Base-by-base conservation (phyloP, 2,888 invertebrate species). In the Anagyrus pseudococci region DNA sequence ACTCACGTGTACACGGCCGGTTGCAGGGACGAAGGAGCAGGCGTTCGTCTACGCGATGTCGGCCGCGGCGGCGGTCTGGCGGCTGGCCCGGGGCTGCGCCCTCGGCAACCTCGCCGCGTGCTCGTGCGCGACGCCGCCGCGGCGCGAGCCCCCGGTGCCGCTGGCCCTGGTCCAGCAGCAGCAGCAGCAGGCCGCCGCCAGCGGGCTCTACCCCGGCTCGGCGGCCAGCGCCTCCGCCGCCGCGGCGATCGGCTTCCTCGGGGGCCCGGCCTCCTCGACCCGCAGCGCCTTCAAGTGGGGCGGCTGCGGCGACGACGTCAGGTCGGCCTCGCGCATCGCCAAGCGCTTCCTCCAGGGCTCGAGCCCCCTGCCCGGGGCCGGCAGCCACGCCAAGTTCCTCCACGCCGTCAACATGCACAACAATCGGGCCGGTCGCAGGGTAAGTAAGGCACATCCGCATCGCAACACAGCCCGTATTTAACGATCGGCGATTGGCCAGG, bases 31-130 rank as follows among this genome's bases (percentile, higher is more conserved):
- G 17, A 85, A 91, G 65, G 94, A 94, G 78, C 93, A 93, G 80
- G 93, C 93, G 0, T 92, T 90, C 79, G 92, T 93, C 23, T 91
- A 93, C 81, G 92, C 92, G 2, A 85, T 94, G 79, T 88, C 92
- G 20, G 89, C 93, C 0, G 93, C 93, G 1, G 88, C 93, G 19
- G 82, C 93, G 48, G 86, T 90, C 54, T 91, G 90, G 85, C 85
- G 90, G 17, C 84, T 93, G 70, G 89, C 92, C 6, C 85, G 90
- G 66, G 91, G 91, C 29, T 94, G 93, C 80, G 88, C 91, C 25
- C 85, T 88, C 56, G 93, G 93, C 2, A 84, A 87, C 48, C 83
- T 92, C 49, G 85, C 89, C 10, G 89, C 90, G 52, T 94, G 94
- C 82, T 88, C 91, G 44, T 94, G 94, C 80, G 92, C 92, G 1